A percentile compares a stretch with the other conserved stretches of the same genome.
These are phyloP conservation scores for Galeopterus variegatus DNA, from an alignment of 2,113 vertebrate genomes.

Conservation along the genomic window DNA sequence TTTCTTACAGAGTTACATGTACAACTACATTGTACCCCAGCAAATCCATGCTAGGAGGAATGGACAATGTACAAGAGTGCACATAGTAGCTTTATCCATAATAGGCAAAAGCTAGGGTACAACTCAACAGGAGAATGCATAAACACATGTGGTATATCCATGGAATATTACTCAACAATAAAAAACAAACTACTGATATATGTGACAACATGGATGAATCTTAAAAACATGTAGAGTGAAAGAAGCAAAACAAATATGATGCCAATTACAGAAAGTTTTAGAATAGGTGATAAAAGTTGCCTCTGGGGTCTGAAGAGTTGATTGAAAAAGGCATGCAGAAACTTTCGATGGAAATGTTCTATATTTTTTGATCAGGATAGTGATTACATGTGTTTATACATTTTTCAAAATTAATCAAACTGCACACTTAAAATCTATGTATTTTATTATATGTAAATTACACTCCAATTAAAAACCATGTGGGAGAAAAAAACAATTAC, in stretches of 20 bases:
- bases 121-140: not conserved
- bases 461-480: not conserved
- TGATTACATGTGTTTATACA: not conserved
- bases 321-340: not conserved
- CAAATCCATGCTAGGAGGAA: not conserved
- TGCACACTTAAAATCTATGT: not conserved
- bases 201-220: not conserved
- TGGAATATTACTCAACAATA: not conserved
- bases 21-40: not conserved
- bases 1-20: not conserved
- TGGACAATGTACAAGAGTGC: not conserved
- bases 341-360: not conserved
- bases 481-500: not conserved
- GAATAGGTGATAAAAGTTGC: not conserved
- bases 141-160: not conserved
- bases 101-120: not conserved
- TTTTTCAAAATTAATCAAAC: conserved; percentile 29
- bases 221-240: not conserved
- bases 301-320: not conserved
- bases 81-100: not conserved
- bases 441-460: conserved; percentile 21
- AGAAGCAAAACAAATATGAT: not conserved
- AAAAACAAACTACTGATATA: not conserved
- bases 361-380: not conserved
- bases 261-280: not conserved